These are phyloP conservation scores for Misgurnus anguillicaudatus DNA, from an alignment of 2,113 vertebrate species.

Conservation along the genomic window DNA sequence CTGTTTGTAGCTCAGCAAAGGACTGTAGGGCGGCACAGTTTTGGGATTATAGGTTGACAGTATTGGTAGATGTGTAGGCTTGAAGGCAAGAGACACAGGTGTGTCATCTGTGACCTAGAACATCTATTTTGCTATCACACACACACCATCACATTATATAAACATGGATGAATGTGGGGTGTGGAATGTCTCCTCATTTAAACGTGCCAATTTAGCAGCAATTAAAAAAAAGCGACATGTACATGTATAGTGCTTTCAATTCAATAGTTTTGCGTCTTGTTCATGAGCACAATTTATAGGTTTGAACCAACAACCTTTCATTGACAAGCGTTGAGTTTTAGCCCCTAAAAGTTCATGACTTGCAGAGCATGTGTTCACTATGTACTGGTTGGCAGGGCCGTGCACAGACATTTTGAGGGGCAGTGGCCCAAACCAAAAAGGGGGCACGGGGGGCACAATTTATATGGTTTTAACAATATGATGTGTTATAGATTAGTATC, in stretches of 20 bases:
- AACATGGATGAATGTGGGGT: conserved; percentile 5
- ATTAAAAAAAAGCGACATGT: no score
- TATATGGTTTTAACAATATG: no score
- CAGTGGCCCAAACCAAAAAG: no score
- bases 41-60: conserved; percentile 5
- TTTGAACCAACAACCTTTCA: neutral
- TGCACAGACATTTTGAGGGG: no score
- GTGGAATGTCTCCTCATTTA: neutral
- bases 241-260: no score
- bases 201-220: neutral
- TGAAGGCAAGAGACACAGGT: conserved; percentile 65
- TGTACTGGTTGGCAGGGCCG: no score
- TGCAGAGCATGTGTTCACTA: no score
- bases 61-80: conserved; percentile 1
- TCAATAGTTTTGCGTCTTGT: no score
- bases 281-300: neutral
- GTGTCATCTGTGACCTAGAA: conserved; percentile 70
- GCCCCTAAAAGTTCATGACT: no score
- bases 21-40: neutral
- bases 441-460: no score
- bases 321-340: neutral
- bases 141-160: conserved; percentile 27
- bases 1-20: neutral
- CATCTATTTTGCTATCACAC: conserved; percentile 54
- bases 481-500: no score